phyloP scores from a whole-genome alignment of 2,797 vertebrate species.

The Artibeus lituratus region DNA sequence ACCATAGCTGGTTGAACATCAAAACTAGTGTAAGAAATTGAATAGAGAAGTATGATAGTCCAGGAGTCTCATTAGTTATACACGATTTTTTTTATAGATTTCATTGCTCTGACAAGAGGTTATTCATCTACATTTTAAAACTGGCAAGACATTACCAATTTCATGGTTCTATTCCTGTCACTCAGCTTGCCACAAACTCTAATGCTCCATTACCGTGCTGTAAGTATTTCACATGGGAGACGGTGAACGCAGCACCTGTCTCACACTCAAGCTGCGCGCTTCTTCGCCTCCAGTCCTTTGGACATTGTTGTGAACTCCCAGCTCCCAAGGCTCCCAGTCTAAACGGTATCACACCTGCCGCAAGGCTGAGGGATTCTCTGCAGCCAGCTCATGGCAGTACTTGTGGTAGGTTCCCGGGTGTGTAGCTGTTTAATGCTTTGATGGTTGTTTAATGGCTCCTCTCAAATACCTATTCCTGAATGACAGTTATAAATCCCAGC shows the following conservation, averaged over 20 bases:
- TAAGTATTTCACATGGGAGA: constrained; percentile 48
- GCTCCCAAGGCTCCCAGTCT: background rate
- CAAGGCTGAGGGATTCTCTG: background rate
- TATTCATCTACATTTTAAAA: constrained; percentile 65
- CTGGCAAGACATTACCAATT: constrained; percentile 55
- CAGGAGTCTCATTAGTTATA: constrained; percentile 56
- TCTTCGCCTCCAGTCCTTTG: background rate
- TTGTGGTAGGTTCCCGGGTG: background rate
- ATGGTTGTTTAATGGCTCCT: constrained; percentile 49
- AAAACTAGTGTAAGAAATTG: constrained; percentile 53
- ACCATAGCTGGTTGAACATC: constrained; percentile 60
- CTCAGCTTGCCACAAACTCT: constrained; percentile 37
- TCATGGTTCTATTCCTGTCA: constrained; percentile 57
- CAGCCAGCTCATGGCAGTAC: background rate
- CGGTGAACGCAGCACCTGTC: background rate
- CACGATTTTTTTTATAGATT: constrained; percentile 42
- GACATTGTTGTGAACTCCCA: background rate
- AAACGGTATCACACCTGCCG: background rate
- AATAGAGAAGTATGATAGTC: constrained; percentile 29
- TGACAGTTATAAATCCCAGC: background rate
- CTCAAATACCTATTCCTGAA: constrained; percentile 39
- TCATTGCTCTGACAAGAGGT: constrained; percentile 49
- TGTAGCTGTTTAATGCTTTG: constrained; percentile 36
- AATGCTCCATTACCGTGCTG: background rate
- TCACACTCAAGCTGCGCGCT: background rate